Percentiles rank a stretch among this genome's conserved stretches.
Evolutionary conservation across 2,888 invertebrate species (phyloP).

Genomic region (Lydus trimaculatus): DNA sequence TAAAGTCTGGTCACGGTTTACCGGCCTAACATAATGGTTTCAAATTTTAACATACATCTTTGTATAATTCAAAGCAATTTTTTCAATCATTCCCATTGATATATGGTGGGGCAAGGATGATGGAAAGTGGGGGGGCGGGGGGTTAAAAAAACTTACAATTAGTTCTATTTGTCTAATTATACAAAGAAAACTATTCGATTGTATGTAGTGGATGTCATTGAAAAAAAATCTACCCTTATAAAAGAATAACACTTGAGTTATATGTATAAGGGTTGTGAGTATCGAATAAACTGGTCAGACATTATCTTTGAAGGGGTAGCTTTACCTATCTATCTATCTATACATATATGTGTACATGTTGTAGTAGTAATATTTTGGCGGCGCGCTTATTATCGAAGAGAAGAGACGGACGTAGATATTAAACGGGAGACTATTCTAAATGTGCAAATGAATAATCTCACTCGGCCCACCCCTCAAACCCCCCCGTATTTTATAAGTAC

Average conservation of each 20-base stretch:
- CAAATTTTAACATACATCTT: background rate
- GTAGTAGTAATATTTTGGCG: background rate
- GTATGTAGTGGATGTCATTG: background rate
- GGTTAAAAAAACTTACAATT: too few species aligned
- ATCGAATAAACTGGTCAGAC: background rate
- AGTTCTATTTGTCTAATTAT: slow-evolving; percentile 12
- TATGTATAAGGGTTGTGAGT: background rate
- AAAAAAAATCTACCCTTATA: background rate
- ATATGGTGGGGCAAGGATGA: too few species aligned
- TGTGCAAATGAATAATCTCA: slow-evolving; percentile 53
- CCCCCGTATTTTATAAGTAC: too few species aligned
- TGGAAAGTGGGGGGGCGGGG: too few species aligned
- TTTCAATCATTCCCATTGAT: slow-evolving; percentile 22
- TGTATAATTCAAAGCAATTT: slow-evolving; percentile 14
- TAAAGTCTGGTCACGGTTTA: slow-evolving; percentile 7
- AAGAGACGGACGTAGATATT: background rate
- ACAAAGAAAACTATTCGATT: background rate
- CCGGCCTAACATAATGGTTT: slow-evolving; percentile 8
- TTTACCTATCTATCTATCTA: background rate
- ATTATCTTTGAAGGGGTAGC: background rate
- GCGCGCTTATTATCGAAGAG: background rate
- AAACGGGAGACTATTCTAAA: slow-evolving; percentile 29
- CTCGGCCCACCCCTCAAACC: too few species aligned
- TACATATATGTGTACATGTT: background rate
- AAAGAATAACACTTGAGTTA: too few species aligned